Evolutionary conservation across 2,888 invertebrate genomes (phyloP), one percentile per base, ranked within the genome.

Genomic region (Dione juno): DNA sequence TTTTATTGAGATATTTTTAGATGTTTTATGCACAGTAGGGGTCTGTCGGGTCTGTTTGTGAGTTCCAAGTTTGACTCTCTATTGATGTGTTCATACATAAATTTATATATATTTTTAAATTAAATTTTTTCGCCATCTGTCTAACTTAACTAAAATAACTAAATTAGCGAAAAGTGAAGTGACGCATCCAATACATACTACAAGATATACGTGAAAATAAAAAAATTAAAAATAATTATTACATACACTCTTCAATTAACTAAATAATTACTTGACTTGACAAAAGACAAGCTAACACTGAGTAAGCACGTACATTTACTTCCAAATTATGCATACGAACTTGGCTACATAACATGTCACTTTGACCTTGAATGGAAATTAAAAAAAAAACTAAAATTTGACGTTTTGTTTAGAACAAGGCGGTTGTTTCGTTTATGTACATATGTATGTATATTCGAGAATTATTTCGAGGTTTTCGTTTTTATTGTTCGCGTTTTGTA

Each of bases 281-380:
- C 58, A 63, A 21, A 50, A 13, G 9, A 61, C 43, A 43, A 69
- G 64, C 66, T 48, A 16, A 43, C 72, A 69, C 83, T 84, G 85
- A 79, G 75, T 75, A 79, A 11, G 45, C 59, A 57, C 45, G 28
- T 61, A 63, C 66, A 69, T 43, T 63, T 59, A 83, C 40, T 84
- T 84, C 83, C 82, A 81, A 88, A 89, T 88, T 88, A 88, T 88
- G 86, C 86, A 88, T 83, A 61, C 45, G 45, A 50, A 64, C 64
- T 64, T 61, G 61, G 35, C 61, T 61, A 28, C 61, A 41, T 52
- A 50, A 35, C 28, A 58, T 65, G 65, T 61, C 68, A 73, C 73
- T 66, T 48, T 43, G 59, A 65, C 70, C 63, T 69, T 69, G 68
- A 37, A 40, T 54, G 14, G 14, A 37, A 64, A 64, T 37, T 50